phyloP scores from a whole-genome alignment of 2,888 invertebrate species.

The Ischnura elegans region DNA sequence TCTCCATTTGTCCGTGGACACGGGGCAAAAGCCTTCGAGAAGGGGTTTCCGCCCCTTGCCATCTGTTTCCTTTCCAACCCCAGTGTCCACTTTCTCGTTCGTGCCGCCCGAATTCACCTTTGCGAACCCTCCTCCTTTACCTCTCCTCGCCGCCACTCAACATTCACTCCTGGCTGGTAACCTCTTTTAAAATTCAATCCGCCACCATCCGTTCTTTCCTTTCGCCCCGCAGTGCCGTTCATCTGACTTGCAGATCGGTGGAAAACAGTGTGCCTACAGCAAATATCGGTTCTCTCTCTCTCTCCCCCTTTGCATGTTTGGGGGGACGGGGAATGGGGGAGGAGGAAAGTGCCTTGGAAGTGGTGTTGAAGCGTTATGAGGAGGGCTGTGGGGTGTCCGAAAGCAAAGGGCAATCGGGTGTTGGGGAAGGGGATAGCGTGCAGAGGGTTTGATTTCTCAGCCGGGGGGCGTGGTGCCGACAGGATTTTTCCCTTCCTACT shows the following conservation, averaged over 20 bases:
- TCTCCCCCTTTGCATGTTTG: not conserved
- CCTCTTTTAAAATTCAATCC: conserved; percentile 7
- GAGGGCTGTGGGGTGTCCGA: no score
- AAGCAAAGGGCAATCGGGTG: no score
- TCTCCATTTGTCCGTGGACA: not conserved
- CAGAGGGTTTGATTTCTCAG: no score
- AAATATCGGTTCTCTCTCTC: not conserved
- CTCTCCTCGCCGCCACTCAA: not conserved
- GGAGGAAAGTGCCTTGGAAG: not conserved
- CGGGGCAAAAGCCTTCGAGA: not conserved
- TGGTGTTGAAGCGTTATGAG: no score
- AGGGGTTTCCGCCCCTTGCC: not conserved
- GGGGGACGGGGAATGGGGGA: not conserved
- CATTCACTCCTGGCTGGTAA: not conserved
- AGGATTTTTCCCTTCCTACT: no score
- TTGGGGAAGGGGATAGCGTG: no score
- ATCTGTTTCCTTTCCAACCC: no score
- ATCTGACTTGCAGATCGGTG: conserved; percentile 34
- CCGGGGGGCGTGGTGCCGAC: no score
- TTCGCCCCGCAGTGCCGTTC: not conserved
- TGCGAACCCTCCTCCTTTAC: not conserved
- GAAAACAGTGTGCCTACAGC: not conserved
- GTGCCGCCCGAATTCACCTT: no score
- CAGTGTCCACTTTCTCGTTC: no score
- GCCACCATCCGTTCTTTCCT: not conserved